phyloP scores from a whole-genome alignment of 2,797 vertebrate genomes.

The Australoheros facetus region DNA sequence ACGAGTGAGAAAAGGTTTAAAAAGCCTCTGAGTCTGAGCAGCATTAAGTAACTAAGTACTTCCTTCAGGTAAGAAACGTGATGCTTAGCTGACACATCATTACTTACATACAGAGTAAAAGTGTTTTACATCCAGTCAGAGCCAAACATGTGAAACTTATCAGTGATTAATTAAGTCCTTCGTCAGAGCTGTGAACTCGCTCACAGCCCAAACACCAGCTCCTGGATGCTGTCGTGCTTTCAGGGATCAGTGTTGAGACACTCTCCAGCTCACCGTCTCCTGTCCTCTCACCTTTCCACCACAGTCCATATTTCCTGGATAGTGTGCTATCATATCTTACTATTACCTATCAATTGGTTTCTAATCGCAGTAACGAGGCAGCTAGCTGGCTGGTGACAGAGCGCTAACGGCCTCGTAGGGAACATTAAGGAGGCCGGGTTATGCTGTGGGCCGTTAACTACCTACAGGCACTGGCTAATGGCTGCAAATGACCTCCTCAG shows the following conservation, averaged over 20 bases:
- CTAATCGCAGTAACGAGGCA: conserved; percentile 87
- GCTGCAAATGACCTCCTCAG: conserved; percentile 89
- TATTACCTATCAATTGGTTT: conserved; percentile 90
- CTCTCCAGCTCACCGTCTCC: conserved; percentile 12
- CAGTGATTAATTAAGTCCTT: conserved; percentile 9
- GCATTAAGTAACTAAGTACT: too few species aligned
- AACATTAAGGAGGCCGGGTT: conserved; percentile 88
- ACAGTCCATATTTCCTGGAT: conserved; percentile 81
- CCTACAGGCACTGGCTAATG: conserved; percentile 88
- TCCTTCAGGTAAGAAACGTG: neutral
- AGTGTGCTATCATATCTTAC: conserved; percentile 86
- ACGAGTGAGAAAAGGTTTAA: neutral
- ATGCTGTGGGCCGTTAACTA: conserved; percentile 90
- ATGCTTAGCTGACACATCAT: neutral
- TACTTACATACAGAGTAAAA: neutral
- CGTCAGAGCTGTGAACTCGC: neutral
- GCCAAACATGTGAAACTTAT: neutral
- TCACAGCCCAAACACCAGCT: neutral
- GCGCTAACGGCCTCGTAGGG: conserved; percentile 86
- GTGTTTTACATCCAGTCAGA: neutral
- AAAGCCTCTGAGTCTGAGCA: neutral
- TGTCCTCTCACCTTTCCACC: conserved; percentile 72
- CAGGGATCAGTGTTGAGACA: neutral
- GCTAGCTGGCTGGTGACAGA: conserved; percentile 85
- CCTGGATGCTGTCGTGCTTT: neutral